phyloP scores from a whole-genome alignment of 2,888 invertebrate genomes.

The Eupithecia centaureata region DNA sequence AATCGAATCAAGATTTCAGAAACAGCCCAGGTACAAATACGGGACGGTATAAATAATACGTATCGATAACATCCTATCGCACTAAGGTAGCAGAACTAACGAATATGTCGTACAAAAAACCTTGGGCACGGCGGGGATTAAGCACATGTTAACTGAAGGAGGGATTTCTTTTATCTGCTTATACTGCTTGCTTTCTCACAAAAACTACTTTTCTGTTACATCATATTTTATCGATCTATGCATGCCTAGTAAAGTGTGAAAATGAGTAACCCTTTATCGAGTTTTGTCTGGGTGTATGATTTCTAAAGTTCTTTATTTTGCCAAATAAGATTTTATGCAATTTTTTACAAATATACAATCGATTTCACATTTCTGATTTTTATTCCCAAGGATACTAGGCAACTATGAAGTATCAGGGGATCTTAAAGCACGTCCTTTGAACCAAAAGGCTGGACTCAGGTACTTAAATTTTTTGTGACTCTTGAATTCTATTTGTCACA shows the following conservation, averaged over 20 bases:
- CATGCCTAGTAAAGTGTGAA: not conserved
- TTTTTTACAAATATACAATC: not conserved
- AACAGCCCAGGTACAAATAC: too few species aligned
- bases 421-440: not conserved
- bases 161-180: not conserved
- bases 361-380: not conserved
- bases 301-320: not conserved
- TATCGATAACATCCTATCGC: not conserved
- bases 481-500: not conserved
- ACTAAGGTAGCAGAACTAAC: not conserved
- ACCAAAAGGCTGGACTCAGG: not conserved
- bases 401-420: not conserved
- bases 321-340: not conserved
- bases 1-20: not conserved
- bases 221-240: too few species aligned
- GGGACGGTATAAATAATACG: not conserved
- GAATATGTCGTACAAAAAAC: not conserved
- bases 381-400: slow-evolving; percentile 20
- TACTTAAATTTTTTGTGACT: not conserved
- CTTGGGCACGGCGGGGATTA: not conserved
- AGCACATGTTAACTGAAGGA: not conserved
- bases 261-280: not conserved
- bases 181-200: too few species aligned
- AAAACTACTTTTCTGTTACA: too few species aligned
- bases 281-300: not conserved